Conservation (phyloP, 2,888 invertebrate genomes). For the Zygothrica quintamaculata region DNA sequence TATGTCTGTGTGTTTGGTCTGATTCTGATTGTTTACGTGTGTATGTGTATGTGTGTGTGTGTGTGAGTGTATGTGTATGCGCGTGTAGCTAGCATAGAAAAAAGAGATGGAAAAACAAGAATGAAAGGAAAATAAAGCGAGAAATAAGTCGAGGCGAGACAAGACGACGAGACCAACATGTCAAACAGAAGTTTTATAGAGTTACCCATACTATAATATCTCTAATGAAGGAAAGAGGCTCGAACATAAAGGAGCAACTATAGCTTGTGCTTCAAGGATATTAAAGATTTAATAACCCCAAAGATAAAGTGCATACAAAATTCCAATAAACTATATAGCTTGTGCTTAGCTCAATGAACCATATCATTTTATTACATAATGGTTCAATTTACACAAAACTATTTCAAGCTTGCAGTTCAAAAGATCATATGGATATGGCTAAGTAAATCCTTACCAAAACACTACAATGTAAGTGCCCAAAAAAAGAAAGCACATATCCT, state of each 20-base stretch:
- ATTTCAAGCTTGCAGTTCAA: too few species aligned
- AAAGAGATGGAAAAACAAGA: slow-evolving; percentile 21
- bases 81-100: too few species aligned
- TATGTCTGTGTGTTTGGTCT: slow-evolving; percentile 4
- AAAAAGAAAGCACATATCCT: slow-evolving; percentile 49
- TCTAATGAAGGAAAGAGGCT: slow-evolving; percentile 11
- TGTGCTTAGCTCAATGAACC: too few species aligned
- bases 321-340: not conserved
- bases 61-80: slow-evolving; percentile 12
- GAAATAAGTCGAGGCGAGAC: slow-evolving; percentile 7
- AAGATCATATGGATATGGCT: too few species aligned
- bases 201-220: slow-evolving; percentile 16
- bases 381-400: too few species aligned
- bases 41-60: slow-evolving; percentile 7
- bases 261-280: too few species aligned
- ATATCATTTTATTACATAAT: too few species aligned
- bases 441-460: too few species aligned
- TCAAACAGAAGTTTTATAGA: slow-evolving; percentile 32
- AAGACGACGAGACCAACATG: slow-evolving; percentile 35
- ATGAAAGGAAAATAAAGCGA: slow-evolving; percentile 3
- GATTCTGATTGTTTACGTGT: not conserved
- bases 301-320: not conserved
- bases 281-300: slow-evolving; percentile 2
- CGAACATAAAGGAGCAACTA: not conserved
- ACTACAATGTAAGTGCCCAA: too few species aligned